Percentiles rank a stretch among this genome's conserved stretches.
Conservation (phyloP, 2,113 vertebrate species). For the Callipepla squamata region DNA sequence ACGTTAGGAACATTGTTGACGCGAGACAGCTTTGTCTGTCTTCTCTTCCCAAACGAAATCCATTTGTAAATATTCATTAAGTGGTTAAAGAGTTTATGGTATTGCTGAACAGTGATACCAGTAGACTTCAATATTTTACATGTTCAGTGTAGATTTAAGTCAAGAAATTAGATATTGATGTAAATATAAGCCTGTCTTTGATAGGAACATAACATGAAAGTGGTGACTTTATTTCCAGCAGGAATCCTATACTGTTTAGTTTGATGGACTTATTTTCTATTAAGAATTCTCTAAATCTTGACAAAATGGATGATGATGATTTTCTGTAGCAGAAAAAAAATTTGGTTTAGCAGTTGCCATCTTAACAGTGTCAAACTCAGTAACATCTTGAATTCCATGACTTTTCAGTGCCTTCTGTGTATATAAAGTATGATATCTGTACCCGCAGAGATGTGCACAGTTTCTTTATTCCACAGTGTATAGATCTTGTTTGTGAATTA, state of each 20-base stretch:
- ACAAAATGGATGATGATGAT: background rate
- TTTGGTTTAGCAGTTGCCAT: background rate
- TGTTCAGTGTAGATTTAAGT: background rate
- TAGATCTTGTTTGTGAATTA: background rate
- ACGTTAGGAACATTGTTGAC: background rate
- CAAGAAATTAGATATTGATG: background rate
- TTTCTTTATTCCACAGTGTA: background rate
- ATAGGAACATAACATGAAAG: background rate
- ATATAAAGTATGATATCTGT: background rate
- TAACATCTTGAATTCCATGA: background rate
- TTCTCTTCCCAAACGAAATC: background rate
- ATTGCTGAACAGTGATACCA: background rate
- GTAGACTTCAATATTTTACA: background rate
- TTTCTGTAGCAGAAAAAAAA: background rate
- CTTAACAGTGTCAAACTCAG: background rate
- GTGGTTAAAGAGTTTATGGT: background rate
- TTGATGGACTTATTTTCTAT: background rate
- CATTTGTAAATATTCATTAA: background rate
- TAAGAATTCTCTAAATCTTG: background rate
- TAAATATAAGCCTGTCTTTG: background rate
- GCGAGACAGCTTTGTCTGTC: background rate
- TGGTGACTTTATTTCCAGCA: background rate
- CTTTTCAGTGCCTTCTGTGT: background rate
- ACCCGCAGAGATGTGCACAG: background rate
- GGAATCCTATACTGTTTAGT: background rate